These are phyloP conservation scores for Acropternis orthonyx DNA, from an alignment of 2,797 vertebrate species.

Conservation along the genomic window DNA sequence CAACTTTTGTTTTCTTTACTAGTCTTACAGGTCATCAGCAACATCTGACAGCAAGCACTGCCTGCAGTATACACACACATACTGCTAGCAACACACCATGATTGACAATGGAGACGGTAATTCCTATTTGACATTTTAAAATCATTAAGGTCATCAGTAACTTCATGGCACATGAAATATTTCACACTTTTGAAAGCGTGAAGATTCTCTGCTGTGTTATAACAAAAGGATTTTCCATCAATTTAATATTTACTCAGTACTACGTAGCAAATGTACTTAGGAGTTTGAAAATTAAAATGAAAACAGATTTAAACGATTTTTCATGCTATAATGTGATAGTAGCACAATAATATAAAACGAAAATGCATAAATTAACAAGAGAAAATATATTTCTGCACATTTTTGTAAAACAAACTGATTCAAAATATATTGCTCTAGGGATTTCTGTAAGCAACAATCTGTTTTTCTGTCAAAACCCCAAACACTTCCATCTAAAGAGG, in stretches of 20 bases:
- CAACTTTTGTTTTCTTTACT: neutral
- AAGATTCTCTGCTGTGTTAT: neutral
- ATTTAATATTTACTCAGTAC: neutral
- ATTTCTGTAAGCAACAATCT: neutral
- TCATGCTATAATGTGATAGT: neutral
- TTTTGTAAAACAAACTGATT: neutral
- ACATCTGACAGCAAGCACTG: neutral
- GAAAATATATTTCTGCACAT: neutral
- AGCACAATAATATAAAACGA: neutral
- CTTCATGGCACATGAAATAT: neutral
- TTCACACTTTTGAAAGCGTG: neutral
- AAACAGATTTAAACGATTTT: neutral
- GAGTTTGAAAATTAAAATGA: conserved; percentile 23
- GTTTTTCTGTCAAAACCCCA: neutral
- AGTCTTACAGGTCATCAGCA: neutral
- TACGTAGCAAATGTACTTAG: neutral
- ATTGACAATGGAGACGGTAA: neutral
- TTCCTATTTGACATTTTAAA: neutral
- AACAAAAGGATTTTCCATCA: neutral
- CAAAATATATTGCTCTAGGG: neutral
- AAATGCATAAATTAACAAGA: conserved; percentile 5
- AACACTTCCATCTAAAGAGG: neutral
- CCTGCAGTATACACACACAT: neutral
- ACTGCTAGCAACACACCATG: neutral
- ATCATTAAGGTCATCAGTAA: neutral